A percentile compares a stretch with the other conserved stretches of the same genome.
Conservation (phyloP, 1,140 invertebrate species). For the Trichonephila clavata region DNA sequence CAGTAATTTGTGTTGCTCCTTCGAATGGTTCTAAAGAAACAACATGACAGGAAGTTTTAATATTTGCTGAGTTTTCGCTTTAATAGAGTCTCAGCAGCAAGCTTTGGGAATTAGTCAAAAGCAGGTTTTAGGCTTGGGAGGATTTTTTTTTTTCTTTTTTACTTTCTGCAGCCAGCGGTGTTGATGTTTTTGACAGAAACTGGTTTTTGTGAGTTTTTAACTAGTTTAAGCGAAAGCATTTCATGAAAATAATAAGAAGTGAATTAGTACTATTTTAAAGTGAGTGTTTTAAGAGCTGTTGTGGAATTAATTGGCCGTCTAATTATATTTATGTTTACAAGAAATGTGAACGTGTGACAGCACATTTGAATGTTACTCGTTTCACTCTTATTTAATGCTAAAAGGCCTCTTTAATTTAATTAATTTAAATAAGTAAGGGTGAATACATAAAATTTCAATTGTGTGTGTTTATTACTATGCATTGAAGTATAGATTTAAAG, state of each 20-base stretch:
- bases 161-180: background rate
- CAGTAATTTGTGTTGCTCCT: slow-evolving; percentile 56
- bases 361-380: too few species aligned
- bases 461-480: too few species aligned
- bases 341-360: background rate
- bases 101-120: slow-evolving; percentile 15
- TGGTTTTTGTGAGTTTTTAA: slow-evolving; percentile 22
- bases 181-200: slow-evolving; percentile 31
- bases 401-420: too few species aligned
- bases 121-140: background rate
- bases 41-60: slow-evolving; percentile 66
- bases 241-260: slow-evolving; percentile 41
- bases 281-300: background rate
- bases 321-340: background rate
- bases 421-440: too few species aligned
- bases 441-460: too few species aligned
- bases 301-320: slow-evolving; percentile 24
- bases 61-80: slow-evolving; percentile 40
- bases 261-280: background rate
- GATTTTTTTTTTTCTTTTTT: background rate
- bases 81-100: slow-evolving; percentile 24
- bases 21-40: slow-evolving; percentile 39
- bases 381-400: too few species aligned
- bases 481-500: too few species aligned
- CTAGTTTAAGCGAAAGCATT: slow-evolving; percentile 15